A percentile compares a stretch with the other conserved stretches of the same genome.
Conservation (phyloP, 2,888 invertebrate species). For the Antitype chi region DNA sequence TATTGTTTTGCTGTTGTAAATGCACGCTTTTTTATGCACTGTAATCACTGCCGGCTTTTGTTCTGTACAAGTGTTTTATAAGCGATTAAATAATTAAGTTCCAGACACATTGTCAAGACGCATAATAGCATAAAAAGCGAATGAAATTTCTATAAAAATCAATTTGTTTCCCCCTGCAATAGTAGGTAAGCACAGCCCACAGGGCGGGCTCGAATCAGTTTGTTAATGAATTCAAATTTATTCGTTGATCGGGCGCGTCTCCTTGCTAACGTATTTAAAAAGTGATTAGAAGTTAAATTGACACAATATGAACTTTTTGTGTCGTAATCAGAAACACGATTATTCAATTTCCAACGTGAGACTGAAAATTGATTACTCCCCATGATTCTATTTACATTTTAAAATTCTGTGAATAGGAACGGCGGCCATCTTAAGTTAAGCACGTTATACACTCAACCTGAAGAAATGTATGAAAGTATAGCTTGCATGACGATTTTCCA, state of each 20-base stretch:
- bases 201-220: conserved; percentile 82
- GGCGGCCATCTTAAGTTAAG: neutral
- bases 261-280: conserved; percentile 89
- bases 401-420: conserved; percentile 34
- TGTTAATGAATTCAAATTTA: conserved; percentile 90
- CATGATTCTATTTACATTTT: conserved; percentile 64
- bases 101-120: conserved; percentile 15
- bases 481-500: neutral
- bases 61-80: neutral
- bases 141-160: conserved; percentile 75
- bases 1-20: conserved; percentile 18
- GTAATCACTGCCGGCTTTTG: neutral
- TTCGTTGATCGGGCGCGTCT: conserved; percentile 87
- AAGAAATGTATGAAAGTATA: neutral
- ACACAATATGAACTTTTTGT: conserved; percentile 91
- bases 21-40: neutral
- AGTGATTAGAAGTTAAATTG: conserved; percentile 91
- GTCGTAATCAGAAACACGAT: conserved; percentile 86
- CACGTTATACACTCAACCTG: neutral
- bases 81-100: conserved; percentile 12
- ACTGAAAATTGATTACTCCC: conserved; percentile 69
- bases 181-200: conserved; percentile 68
- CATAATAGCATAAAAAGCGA: conserved; percentile 40
- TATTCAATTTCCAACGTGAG: conserved; percentile 85
- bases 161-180: conserved; percentile 88